These are phyloP conservation scores for Melanogrammus aeglefinus DNA, from an alignment of 2,797 vertebrate genomes.

Conservation along the genomic window DNA sequence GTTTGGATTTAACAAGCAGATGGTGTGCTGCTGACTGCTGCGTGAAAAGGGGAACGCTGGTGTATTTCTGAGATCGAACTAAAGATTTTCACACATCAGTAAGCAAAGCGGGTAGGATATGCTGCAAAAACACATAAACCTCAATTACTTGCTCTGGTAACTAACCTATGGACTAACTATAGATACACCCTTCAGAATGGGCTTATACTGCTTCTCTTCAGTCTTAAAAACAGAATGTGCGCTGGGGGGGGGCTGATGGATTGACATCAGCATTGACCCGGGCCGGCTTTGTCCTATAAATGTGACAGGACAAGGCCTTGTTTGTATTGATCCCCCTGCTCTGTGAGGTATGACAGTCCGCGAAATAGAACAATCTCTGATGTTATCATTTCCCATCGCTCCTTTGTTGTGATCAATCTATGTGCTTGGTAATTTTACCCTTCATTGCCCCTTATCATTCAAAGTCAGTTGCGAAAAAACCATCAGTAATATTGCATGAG, in stretches of 20 bases:
- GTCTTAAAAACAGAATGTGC: constrained; percentile 21
- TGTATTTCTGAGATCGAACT: not conserved
- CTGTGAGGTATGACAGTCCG: constrained; percentile 32
- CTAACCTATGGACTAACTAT: not conserved
- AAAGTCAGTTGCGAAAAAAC: not conserved
- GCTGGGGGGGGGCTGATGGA: constrained; percentile 4
- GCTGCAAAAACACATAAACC: not conserved
- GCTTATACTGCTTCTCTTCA: not conserved
- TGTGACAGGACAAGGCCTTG: constrained; percentile 35
- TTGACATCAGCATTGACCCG: constrained; percentile 21
- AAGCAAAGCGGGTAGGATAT: not conserved
- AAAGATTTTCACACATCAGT: not conserved
- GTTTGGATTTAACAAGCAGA: not conserved
- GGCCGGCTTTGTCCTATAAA: constrained; percentile 7
- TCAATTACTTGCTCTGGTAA: not conserved
- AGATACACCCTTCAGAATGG: not conserved
- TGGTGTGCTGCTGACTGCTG: not conserved
- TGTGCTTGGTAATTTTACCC: not conserved
- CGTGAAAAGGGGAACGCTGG: not conserved
- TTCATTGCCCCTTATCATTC: not conserved
- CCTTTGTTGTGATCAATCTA: not conserved
- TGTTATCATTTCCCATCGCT: constrained; percentile 16
- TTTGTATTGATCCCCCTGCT: constrained; percentile 31
- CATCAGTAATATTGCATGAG: not conserved
- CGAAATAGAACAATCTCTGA: constrained; percentile 25